phyloP scores from a whole-genome alignment of 2,888 invertebrate species.

The Melinaea marsaeus region DNA sequence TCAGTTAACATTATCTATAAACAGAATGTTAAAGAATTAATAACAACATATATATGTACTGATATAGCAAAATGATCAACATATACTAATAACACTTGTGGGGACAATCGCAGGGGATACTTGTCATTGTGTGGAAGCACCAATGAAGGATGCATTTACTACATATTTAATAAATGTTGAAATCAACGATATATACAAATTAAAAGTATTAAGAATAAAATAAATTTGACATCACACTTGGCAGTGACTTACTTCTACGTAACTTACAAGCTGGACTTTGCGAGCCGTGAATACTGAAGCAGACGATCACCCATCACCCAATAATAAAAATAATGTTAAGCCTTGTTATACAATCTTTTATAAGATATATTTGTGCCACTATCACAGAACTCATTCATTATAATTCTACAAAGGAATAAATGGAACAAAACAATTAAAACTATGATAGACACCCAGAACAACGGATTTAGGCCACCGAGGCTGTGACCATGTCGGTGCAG shows the following conservation, averaged over 20 bases:
- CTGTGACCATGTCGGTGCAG: conserved; percentile 94
- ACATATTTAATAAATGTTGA: too few relatives aligned
- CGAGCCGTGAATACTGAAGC: conserved; percentile 17
- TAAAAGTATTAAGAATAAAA: not conserved
- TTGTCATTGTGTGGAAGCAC: too few relatives aligned
- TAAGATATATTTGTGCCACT: conserved; percentile 82
- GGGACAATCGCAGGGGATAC: too few relatives aligned
- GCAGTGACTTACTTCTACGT: conserved; percentile 15
- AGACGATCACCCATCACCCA: not conserved
- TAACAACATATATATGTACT: too few relatives aligned
- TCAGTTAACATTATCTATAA: too few relatives aligned
- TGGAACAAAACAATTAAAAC: conserved; percentile 94
- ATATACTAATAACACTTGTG: too few relatives aligned
- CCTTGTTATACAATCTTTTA: conserved; percentile 84
- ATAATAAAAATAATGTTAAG: conserved; percentile 55
- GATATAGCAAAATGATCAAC: too few relatives aligned
- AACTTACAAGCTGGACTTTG: conserved; percentile 11
- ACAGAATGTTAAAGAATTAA: too few relatives aligned
- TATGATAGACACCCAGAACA: conserved; percentile 95
- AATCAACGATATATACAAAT: too few relatives aligned
- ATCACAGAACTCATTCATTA: conserved; percentile 93
- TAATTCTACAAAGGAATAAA: conserved; percentile 93
- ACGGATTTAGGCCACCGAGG: conserved; percentile 91
- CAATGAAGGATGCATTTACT: too few relatives aligned
- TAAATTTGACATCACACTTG: conserved; percentile 13